Evolutionary conservation across 2,113 vertebrate genomes (phyloP).

Genomic region (Zingel zingel): DNA sequence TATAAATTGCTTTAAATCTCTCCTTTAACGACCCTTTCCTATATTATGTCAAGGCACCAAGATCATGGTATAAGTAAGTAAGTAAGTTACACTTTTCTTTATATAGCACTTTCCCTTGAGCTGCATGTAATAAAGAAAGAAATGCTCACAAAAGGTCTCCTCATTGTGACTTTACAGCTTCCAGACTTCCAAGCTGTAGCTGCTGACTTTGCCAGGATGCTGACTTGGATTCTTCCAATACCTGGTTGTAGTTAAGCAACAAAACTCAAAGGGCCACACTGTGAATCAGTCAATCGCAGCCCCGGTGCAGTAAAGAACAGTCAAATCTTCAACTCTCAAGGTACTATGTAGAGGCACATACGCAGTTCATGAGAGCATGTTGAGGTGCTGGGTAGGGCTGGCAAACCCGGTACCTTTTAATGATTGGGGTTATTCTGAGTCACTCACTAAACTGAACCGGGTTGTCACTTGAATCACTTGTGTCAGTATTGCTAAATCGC

Average conservation of each 20-base stretch:
- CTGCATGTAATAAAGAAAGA: neutral
- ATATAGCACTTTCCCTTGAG: too few species aligned
- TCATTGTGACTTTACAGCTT: neutral
- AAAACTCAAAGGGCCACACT: conserved; percentile 26
- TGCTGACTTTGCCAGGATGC: conserved; percentile 6
- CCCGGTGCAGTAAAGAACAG: neutral
- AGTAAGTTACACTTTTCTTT: too few species aligned
- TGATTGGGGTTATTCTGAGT: too few species aligned
- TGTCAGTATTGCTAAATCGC: too few species aligned
- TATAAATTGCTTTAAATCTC: neutral
- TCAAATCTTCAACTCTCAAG: conserved; percentile 16
- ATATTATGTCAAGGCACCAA: neutral
- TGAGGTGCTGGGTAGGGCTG: neutral
- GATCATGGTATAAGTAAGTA: neutral
- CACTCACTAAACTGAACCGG: too few species aligned
- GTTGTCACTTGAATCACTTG: too few species aligned
- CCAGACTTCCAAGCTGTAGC: neutral
- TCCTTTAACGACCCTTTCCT: neutral
- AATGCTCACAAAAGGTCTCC: conserved; percentile 7
- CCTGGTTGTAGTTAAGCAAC: conserved; percentile 1
- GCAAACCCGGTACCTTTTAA: too few species aligned
- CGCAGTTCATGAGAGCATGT: conserved; percentile 33
- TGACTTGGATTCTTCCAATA: conserved; percentile 15
- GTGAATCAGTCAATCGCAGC: conserved; percentile 43
- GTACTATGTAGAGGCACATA: conserved; percentile 12